Evolutionary conservation across 2,113 vertebrate genomes (phyloP).

Genomic region (Phylloscopus whistleri): DNA sequence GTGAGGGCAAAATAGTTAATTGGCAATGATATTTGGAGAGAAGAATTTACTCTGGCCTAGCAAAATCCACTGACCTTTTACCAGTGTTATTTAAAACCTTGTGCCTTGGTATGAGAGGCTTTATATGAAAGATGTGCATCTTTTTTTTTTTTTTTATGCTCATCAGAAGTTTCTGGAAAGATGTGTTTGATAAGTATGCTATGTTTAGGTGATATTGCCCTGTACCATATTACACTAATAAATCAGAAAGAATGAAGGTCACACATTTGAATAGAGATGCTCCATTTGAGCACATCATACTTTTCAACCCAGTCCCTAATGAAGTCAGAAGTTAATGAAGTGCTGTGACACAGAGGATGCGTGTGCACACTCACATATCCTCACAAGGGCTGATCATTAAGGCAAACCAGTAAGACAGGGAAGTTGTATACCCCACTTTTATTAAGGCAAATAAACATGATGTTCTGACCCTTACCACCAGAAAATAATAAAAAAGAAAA

Average conservation of each 20-base stretch:
- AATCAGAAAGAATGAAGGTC: conserved; percentile 42
- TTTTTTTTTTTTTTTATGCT: neutral
- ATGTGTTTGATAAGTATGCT: neutral
- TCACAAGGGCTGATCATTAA: neutral
- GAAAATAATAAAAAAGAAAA: neutral
- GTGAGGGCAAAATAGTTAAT: neutral
- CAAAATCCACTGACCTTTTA: neutral
- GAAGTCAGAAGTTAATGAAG: conserved; percentile 51
- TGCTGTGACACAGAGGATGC: neutral
- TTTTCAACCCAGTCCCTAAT: conserved; percentile 6
- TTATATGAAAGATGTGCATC: neutral
- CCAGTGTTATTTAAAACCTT: neutral
- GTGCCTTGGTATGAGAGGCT: neutral
- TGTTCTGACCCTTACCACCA: neutral
- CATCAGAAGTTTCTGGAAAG: neutral
- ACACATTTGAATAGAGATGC: neutral
- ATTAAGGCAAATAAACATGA: neutral
- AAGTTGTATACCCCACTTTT: neutral
- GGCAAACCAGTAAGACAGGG: neutral
- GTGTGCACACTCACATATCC: accelerated
- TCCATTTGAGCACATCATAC: neutral
- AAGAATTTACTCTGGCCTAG: neutral
- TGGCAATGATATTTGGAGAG: neutral
- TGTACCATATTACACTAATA: conserved; percentile 9
- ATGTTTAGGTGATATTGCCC: conserved; percentile 14